phyloP scores from a whole-genome alignment of 1,140 invertebrate genomes.

The Drosophila subpulchrella region DNA sequence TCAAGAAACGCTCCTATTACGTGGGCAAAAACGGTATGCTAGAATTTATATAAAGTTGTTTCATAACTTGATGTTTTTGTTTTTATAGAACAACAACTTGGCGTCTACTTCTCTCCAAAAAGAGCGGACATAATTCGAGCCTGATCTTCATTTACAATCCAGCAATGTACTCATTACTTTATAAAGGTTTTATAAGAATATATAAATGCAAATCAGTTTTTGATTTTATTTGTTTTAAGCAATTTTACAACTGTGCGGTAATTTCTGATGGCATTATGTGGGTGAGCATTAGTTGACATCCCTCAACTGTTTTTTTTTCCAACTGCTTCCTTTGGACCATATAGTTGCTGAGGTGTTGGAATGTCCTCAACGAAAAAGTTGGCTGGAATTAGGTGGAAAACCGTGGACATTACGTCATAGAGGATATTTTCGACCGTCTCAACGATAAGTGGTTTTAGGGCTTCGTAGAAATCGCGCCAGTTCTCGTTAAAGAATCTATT shows the following conservation, averaged over 20 bases:
- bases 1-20: constrained; percentile 32
- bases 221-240: not conserved
- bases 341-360: constrained; percentile 63
- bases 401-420: constrained; percentile 86
- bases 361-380: constrained; percentile 81
- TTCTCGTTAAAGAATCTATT: constrained; percentile 89
- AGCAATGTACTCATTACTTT: not conserved
- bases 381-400: constrained; percentile 88
- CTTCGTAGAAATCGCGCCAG: constrained; percentile 88
- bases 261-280: not conserved
- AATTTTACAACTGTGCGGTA: not conserved
- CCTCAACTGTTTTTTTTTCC: not conserved
- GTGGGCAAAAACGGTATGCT: constrained; percentile 50
- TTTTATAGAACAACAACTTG: constrained; percentile 46
- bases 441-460: constrained; percentile 87
- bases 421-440: constrained; percentile 88
- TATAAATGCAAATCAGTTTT: not conserved
- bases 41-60: not conserved
- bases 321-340: constrained; percentile 85
- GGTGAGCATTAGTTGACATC: not conserved
- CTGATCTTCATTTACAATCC: not conserved
- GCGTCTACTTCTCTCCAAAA: constrained; percentile 49
- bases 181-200: constrained; percentile 2
- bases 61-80: not conserved
- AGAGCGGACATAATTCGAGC: constrained; percentile 59